Percentiles rank a stretch among this genome's conserved stretches.
Evolutionary conservation across 2,113 vertebrate genomes (phyloP).

Genomic region (Laticauda colubrina): DNA sequence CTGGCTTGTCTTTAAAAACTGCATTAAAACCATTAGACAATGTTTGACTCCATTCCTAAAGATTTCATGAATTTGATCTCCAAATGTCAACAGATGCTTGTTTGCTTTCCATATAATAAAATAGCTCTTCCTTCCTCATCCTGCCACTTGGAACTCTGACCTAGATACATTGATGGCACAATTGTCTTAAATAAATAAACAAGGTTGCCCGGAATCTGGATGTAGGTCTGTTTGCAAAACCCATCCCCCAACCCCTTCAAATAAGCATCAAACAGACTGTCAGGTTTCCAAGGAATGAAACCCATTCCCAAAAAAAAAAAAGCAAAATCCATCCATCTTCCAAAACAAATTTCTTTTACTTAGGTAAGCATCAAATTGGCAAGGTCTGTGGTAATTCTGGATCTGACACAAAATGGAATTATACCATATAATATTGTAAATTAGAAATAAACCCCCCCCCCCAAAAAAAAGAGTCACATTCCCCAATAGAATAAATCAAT

Average conservation of each 20-base stretch:
- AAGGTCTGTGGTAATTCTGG: too few relatives aligned
- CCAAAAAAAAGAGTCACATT: too few relatives aligned
- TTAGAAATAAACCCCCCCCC: too few relatives aligned
- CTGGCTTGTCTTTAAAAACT: not conserved
- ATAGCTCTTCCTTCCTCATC: not conserved
- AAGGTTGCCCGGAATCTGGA: not conserved
- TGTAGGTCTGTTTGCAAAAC: not conserved
- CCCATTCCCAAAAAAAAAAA: too few relatives aligned
- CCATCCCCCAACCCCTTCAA: not conserved
- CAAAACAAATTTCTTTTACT: too few relatives aligned
- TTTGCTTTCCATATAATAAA: not conserved
- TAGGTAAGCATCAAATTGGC: too few relatives aligned
- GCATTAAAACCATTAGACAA: not conserved
- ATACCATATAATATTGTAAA: too few relatives aligned
- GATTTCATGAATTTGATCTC: not conserved
- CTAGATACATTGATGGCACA: not conserved
- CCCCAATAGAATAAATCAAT: too few relatives aligned
- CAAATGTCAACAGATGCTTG: not conserved
- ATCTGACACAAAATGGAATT: too few relatives aligned
- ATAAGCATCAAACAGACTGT: not conserved
- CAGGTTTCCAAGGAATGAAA: too few relatives aligned
- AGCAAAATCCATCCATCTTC: too few relatives aligned
- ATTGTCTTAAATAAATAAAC: not conserved
- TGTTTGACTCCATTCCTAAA: not conserved
- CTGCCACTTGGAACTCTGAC: not conserved